A percentile compares a stretch with the other conserved stretches of the same genome.
phyloP scores from a whole-genome alignment of 2,888 invertebrate species.

The Hermaeophaga mercurialis region DNA sequence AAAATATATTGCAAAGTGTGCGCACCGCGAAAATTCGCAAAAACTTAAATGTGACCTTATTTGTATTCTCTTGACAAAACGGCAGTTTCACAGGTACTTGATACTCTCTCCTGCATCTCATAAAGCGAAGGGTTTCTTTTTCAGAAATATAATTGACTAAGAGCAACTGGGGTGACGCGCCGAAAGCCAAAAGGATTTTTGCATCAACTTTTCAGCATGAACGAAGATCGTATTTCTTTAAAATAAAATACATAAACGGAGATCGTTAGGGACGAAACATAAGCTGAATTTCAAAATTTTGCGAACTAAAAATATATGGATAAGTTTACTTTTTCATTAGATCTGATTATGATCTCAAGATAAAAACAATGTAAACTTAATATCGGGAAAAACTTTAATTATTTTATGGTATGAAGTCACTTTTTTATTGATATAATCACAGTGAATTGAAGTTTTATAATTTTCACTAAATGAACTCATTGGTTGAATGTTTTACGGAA shows the following conservation, averaged over 20 bases:
- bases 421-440: no score
- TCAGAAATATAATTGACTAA: neutral
- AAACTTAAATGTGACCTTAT: constrained; percentile 41
- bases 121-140: constrained; percentile 12
- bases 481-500: no score
- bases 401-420: no score
- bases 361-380: no score
- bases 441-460: no score
- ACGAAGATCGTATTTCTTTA: neutral
- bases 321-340: no score
- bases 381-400: no score
- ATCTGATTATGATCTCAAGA: no score
- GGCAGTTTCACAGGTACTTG: constrained; percentile 54
- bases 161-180: neutral
- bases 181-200: constrained; percentile 3
- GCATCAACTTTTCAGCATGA: constrained; percentile 2
- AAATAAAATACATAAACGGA: neutral
- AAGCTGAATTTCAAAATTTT: neutral
- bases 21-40: no score
- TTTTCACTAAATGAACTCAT: no score
- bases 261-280: neutral
- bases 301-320: no score
- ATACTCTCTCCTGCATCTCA: constrained; percentile 36
- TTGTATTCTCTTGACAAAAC: constrained; percentile 50
- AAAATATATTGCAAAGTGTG: no score